Conservation (phyloP, 2,888 invertebrate species). For the Troglohyphantes excavatus region DNA sequence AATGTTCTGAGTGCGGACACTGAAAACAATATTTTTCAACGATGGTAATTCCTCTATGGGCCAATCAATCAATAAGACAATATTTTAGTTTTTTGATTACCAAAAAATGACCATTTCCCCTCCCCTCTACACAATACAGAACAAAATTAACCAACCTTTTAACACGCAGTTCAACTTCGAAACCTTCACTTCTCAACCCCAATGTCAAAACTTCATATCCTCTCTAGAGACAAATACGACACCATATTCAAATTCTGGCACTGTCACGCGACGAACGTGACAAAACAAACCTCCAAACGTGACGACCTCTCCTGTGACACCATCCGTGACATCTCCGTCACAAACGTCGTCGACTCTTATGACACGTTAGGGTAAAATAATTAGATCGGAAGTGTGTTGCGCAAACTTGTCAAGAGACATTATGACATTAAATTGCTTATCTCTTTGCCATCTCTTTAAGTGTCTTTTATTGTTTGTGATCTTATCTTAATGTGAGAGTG, state of each 20-base stretch:
- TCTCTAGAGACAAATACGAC: background rate
- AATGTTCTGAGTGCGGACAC: too few relatives aligned
- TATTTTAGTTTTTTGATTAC: too few relatives aligned
- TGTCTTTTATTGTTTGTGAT: background rate
- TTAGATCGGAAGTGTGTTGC: conserved; percentile 65
- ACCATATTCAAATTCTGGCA: background rate
- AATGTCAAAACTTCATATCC: background rate
- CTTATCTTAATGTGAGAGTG: too few relatives aligned
- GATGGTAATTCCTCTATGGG: too few relatives aligned
- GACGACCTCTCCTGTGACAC: too few relatives aligned
- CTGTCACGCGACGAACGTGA: background rate
- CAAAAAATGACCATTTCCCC: too few relatives aligned
- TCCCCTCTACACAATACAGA: background rate
- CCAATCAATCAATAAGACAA: too few relatives aligned
- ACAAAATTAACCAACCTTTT: background rate
- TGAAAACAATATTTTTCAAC: too few relatives aligned
- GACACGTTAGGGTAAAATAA: too few relatives aligned
- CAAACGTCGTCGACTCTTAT: too few relatives aligned
- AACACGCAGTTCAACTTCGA: background rate
- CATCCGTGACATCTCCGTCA: too few relatives aligned
- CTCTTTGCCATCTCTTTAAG: background rate
- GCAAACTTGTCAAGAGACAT: conserved; percentile 7
- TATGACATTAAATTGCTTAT: background rate
- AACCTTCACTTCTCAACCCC: background rate
- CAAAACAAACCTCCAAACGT: background rate